Conservation (phyloP, 2,888 invertebrate genomes). For the Galeruca laticollis region DNA sequence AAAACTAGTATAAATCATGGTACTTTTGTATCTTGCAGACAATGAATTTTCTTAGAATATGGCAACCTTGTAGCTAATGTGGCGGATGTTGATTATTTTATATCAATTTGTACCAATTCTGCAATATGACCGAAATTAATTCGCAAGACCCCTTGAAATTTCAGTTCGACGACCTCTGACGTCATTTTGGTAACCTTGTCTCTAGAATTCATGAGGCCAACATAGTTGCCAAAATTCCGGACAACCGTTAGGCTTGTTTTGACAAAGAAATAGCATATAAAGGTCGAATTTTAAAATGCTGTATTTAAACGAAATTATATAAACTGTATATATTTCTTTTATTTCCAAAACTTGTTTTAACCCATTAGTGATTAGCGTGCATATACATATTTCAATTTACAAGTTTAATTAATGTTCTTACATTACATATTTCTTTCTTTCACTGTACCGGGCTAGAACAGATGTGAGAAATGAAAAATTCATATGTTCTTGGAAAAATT, state of each 20-base stretch:
- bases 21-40: not conserved
- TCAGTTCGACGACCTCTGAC: constrained; percentile 59
- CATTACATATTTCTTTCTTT: not conserved
- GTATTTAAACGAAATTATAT: too few relatives aligned
- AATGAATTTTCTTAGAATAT: not conserved
- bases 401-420: too few relatives aligned
- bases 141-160: constrained; percentile 54
- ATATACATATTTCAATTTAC: too few relatives aligned
- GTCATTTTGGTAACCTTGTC: constrained; percentile 57
- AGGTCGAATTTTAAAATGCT: too few relatives aligned
- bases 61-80: constrained; percentile 10
- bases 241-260: constrained; percentile 2
- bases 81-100: constrained; percentile 55
- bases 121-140: constrained; percentile 52
- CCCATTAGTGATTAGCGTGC: too few relatives aligned
- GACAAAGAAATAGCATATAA: not conserved
- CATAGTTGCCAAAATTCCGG: constrained; percentile 28
- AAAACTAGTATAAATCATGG: not conserved
- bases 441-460: constrained; percentile 1
- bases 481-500: not conserved
- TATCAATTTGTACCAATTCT: constrained; percentile 55
- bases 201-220: constrained; percentile 49
- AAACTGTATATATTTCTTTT: too few relatives aligned
- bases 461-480: constrained; percentile 3
- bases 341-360: too few relatives aligned